Evolutionary conservation across 1,140 invertebrate species (phyloP).

Genomic region (Drosophila rhopaloa): DNA sequence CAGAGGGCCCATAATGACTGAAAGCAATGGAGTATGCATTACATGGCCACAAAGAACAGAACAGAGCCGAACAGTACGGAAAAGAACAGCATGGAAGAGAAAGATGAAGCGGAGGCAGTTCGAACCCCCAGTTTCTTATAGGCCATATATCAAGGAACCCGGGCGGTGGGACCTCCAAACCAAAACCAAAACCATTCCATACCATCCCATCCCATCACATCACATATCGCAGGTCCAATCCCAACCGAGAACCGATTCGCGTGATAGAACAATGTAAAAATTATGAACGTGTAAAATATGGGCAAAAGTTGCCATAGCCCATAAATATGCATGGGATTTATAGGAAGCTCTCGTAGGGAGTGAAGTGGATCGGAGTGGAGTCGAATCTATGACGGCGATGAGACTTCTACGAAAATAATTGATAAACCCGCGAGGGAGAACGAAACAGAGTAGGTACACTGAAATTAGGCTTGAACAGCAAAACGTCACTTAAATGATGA

Average conservation of each 20-base stretch:
- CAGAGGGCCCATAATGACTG: constrained; percentile 65
- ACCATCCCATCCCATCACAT: background rate
- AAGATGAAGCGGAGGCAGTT: constrained; percentile 19
- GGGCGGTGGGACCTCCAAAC: constrained; percentile 15
- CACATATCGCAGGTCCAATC: constrained; percentile 6
- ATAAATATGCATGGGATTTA: constrained; percentile 69
- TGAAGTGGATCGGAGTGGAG: constrained; percentile 8
- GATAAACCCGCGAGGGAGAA: constrained; percentile 46
- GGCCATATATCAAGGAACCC: constrained; percentile 60
- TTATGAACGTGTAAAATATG: constrained; percentile 75
- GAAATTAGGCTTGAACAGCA: background rate
- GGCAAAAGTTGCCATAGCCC: constrained; percentile 48
- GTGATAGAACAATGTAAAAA: constrained; percentile 82
- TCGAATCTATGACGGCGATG: constrained; percentile 51
- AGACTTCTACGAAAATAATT: constrained; percentile 63
- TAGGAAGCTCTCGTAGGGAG: constrained; percentile 15
- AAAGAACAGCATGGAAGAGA: constrained; percentile 9
- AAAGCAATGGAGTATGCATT: constrained; percentile 79
- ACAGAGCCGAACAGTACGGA: too few species aligned
- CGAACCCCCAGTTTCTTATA: constrained; percentile 45
- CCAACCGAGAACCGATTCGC: constrained; percentile 55
- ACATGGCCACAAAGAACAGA: constrained; percentile 43
- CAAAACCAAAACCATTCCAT: background rate
- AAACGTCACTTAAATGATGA: constrained; percentile 1
- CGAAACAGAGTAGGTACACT: background rate